phyloP scores from a whole-genome alignment of 2,113 vertebrate genomes.

The pig (Sus scrofa) region DNA sequence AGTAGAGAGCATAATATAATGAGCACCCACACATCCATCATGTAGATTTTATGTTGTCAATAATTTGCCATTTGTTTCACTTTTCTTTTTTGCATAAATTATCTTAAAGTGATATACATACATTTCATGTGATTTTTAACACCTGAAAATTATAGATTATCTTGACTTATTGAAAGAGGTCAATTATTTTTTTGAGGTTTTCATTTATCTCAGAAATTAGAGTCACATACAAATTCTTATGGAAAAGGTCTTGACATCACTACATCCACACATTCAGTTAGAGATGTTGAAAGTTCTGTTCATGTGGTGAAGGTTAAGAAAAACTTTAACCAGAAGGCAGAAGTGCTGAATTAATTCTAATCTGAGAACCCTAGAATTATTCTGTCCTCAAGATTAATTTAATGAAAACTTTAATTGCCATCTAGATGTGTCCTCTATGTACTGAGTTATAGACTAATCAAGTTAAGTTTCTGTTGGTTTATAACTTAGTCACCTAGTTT shows the following conservation, averaged over 20 bases:
- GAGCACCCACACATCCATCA: not conserved
- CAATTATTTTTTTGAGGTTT: not conserved
- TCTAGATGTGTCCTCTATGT: conserved; percentile 8
- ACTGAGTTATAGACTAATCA: conserved; percentile 18
- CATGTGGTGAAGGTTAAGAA: conserved; percentile 32
- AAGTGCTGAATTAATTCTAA: conserved; percentile 14
- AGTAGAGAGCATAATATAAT: not conserved
- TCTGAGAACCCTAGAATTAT: conserved; percentile 38
- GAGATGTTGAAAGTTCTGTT: not conserved
- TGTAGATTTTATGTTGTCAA: conserved; percentile 33
- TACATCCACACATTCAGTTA: not conserved
- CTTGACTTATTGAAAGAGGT: conserved; percentile 12
- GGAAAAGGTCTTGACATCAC: not conserved
- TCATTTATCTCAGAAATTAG: conserved; percentile 54
- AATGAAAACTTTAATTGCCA: not conserved
- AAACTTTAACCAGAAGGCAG: not conserved
- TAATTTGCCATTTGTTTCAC: conserved; percentile 14
- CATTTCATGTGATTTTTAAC: conserved; percentile 34
- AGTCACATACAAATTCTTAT: conserved; percentile 16
- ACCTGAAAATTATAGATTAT: conserved; percentile 22
- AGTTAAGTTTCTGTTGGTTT: conserved; percentile 45
- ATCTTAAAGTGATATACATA: conserved; percentile 44
- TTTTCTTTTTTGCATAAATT: conserved; percentile 42
- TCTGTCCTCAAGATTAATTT: not conserved
- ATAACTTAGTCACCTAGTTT: not conserved